A percentile compares a stretch with the other conserved stretches of the same genome.
phyloP scores from a whole-genome alignment of 2,797 vertebrate genomes.

The Myoxocephalus aenaeus region DNA sequence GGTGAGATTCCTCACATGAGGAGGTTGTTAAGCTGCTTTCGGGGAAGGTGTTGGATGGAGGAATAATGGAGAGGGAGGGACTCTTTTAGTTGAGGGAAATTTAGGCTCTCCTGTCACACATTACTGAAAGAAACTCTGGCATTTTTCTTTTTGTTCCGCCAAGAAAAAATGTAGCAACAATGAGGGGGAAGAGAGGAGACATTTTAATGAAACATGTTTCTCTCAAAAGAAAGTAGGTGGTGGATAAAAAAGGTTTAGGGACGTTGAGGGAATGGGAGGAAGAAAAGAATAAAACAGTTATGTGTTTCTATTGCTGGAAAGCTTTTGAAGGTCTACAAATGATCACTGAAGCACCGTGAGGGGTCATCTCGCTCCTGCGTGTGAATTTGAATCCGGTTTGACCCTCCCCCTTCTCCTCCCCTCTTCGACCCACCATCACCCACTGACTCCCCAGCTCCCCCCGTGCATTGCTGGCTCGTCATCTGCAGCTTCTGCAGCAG shows the following conservation, averaged over 20 bases:
- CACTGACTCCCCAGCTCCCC: slow-evolving; percentile 1
- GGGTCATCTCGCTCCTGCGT: slow-evolving; percentile 40
- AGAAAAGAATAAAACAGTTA: background rate
- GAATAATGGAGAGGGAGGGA: slow-evolving; percentile 38
- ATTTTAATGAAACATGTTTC: background rate
- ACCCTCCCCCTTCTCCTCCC: slow-evolving; percentile 60
- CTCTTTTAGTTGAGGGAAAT: slow-evolving; percentile 17
- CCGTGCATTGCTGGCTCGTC: slow-evolving; percentile 26
- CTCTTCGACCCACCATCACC: slow-evolving; percentile 8
- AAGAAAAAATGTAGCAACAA: background rate
- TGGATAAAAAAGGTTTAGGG: background rate
- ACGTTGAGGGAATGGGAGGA: background rate
- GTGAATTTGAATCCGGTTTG: slow-evolving; percentile 64
- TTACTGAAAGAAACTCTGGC: slow-evolving; percentile 37
- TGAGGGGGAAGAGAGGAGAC: background rate
- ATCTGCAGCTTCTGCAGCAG: slow-evolving; percentile 51
- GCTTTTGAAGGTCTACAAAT: slow-evolving; percentile 44
- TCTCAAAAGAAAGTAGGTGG: background rate
- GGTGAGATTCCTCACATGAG: slow-evolving; percentile 49
- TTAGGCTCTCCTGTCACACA: slow-evolving; percentile 25
- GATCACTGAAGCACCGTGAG: slow-evolving; percentile 33
- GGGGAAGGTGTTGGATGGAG: slow-evolving; percentile 38
- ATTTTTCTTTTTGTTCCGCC: slow-evolving; percentile 18
- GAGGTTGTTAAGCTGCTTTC: slow-evolving; percentile 57
- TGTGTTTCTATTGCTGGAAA: background rate